Evolutionary conservation across 2,888 invertebrate species (phyloP), one percentile per base, ranked within the genome.

Genomic region (Pachycephus smyrnensis): DNA sequence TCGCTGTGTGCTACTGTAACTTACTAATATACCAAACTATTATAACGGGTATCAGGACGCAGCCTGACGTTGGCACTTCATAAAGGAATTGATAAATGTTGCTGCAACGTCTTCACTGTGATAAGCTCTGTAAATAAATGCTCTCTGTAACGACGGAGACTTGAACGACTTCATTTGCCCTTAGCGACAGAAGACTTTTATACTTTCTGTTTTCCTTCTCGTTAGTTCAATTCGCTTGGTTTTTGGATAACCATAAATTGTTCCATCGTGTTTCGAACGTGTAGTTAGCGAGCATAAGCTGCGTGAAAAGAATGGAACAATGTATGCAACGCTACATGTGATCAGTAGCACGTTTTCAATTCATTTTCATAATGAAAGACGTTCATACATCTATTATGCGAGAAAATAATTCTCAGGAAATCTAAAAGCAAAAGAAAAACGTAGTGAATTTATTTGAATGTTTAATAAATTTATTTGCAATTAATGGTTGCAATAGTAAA

Each of bases 331-430:
- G 15, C 40, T 40, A 40, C 40, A 15, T 40, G 15, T 6, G 40
- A 40, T 40, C 40, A 15, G 15, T 4, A 40, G 15, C 15, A 40
- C 15, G 75, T 69, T 75, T 40, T n/a, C 40, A 12, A 23, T 40
- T 40, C 55, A 9, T 76, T 75, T 75, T 71, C 33, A 32, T 68
- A 33, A 40, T 69, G 15, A 31, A 79, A 75, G 73, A 73, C 55
- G 36, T 68, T 69, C n/a, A 1, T 71, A 71, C 9, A 11, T n/a
- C 4, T 71, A n/a, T 2, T 71, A 23, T 0, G n/a, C n/a, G 0
- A 71, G 2, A n/a, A 32, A 33, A 23, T 77, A 68, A n/a, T 12
- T 36, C 12, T 36, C 23, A 68, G 12, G 68, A 15, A 32, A 68
- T 37, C 31, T 15, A 55, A 77, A 55, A 55, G 55, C 55, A 55